Evolutionary conservation across 2,113 vertebrate species (phyloP).

Genomic region (Laticauda colubrina): DNA sequence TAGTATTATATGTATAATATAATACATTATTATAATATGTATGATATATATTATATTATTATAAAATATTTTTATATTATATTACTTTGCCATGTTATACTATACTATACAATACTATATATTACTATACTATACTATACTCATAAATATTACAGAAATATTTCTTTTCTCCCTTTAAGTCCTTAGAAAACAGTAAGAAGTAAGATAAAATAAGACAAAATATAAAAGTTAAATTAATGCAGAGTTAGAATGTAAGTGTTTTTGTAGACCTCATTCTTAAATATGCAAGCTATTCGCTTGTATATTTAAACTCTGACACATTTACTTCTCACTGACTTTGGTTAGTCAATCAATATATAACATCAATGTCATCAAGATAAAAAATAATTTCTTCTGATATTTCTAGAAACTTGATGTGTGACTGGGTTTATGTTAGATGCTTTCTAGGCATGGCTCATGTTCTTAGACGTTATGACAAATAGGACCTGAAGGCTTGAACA

Average conservation of each 20-base stretch:
- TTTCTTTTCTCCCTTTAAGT: neutral
- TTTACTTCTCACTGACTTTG: neutral
- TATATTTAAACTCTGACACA: neutral
- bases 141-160: neutral
- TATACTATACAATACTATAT: neutral
- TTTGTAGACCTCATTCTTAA: neutral
- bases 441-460: neutral
- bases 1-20: too few relatives aligned
- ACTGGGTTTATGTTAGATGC: neutral
- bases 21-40: too few relatives aligned
- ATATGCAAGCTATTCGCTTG: neutral
- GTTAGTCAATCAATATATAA: neutral
- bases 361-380: neutral
- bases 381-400: neutral
- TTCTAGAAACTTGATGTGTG: neutral
- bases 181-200: neutral
- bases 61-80: neutral
- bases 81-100: neutral
- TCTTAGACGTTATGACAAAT: neutral
- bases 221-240: neutral
- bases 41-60: too few relatives aligned
- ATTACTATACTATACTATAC: neutral
- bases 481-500: neutral
- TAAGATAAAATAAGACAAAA: neutral
- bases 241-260: neutral